Conservation (phyloP, 2,797 vertebrate species). For the Brachymystax lenok region DNA sequence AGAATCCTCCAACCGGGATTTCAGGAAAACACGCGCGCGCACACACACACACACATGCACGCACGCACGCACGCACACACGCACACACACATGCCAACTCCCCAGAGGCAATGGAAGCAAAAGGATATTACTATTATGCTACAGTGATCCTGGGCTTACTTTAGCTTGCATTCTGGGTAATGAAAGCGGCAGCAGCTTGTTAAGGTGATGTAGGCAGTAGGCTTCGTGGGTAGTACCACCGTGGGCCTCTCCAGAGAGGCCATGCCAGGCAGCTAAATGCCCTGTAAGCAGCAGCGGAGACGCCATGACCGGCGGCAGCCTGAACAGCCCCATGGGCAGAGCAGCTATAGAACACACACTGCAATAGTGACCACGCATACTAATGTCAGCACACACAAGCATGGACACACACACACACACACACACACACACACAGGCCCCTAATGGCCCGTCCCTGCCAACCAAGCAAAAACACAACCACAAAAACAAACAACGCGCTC, state of each 20-base stretch:
- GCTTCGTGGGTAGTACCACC: not conserved
- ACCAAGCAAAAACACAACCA: constrained; percentile 59
- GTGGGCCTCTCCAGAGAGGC: not conserved
- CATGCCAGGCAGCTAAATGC: constrained; percentile 26
- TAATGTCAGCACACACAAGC: constrained; percentile 25
- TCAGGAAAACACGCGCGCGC: not conserved
- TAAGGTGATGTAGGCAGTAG: constrained; percentile 52
- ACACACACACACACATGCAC: not conserved
- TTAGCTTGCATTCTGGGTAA: constrained; percentile 24
- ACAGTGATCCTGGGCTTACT: not conserved
- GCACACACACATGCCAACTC: not conserved
- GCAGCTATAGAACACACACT: constrained; percentile 28
- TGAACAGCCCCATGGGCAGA: constrained; percentile 47
- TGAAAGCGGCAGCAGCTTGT: constrained; percentile 55
- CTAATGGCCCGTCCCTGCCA: constrained; percentile 69
- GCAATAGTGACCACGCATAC: constrained; percentile 19
- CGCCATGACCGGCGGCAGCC: constrained; percentile 44
- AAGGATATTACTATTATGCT: not conserved
- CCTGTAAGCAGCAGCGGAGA: not conserved
- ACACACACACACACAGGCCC: constrained; percentile 25
- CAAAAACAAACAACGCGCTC: constrained; percentile 66
- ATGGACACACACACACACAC: constrained; percentile 35
- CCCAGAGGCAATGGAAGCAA: constrained; percentile 22
- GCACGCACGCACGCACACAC: too few relatives aligned
- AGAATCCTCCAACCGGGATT: not conserved